A percentile compares a stretch with the other conserved stretches of the same genome.
Conservation (phyloP, 2,113 vertebrate genomes). For the Mormyrus iriodes region DNA sequence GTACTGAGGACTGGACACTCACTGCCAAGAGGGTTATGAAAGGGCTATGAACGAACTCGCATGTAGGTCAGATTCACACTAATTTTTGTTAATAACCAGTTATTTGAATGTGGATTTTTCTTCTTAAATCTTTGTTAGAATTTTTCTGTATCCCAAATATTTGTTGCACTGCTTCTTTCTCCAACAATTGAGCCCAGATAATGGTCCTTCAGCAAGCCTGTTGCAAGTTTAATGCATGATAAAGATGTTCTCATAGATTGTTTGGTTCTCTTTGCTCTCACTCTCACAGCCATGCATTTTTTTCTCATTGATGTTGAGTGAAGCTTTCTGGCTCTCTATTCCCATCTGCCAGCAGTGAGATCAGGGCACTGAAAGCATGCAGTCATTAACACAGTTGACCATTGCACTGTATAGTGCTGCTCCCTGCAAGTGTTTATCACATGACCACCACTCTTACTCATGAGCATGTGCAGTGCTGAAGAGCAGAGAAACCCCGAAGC, state of each 20-base stretch:
- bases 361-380: background rate
- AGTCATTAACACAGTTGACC: background rate
- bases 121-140: background rate
- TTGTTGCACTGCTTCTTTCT: background rate
- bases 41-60: background rate
- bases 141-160: background rate
- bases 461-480: background rate
- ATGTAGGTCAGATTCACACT: background rate
- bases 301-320: background rate
- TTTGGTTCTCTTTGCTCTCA: background rate
- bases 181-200: background rate
- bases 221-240: background rate
- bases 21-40: background rate
- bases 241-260: background rate
- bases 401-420: background rate
- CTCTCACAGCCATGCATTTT: background rate
- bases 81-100: background rate
- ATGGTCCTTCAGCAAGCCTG: background rate
- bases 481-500: background rate
- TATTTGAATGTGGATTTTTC: background rate
- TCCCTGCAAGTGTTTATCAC: background rate
- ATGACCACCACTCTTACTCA: background rate
- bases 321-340: background rate
- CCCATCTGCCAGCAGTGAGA: background rate
- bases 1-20: no score